Base-by-base conservation (phyloP, 1,140 invertebrate species). In the Hylaeus volcanicus region DNA sequence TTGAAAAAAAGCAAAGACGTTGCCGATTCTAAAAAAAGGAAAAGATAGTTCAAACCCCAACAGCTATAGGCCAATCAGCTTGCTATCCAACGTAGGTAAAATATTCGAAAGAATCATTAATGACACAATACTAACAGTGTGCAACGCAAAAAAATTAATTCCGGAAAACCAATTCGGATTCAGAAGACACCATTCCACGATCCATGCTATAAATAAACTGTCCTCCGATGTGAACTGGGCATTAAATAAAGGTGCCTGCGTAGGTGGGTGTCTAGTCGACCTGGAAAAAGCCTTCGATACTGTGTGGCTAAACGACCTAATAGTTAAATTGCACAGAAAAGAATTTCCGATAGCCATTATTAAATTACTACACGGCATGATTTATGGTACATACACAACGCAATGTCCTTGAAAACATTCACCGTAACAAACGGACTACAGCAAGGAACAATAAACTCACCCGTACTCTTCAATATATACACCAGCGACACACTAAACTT, bases 51-150 rank as follows among this genome's bases (percentile, higher is more conserved):
- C 58, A 3, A 11, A 14, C 5, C 79, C 85, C 1, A 43, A 48
- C 1, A 90, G 74, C 41, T 91, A 90, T 66, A 51, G 91, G 4
- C 90, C 91, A 12, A 92, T 92, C 15, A 91, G 88, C 63, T 71
- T 91, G 6, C 85, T 91, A 14, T 72, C 74, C 3, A 80, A 66
- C 15, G 11, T 90, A 9, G 75, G 84, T 11, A 91, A 91, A 85
- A 51, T 89, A 26, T 81, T 71, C 39, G 88, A 90, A 81, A 86
- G 53, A 65, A 65, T 88, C 0, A 81, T 88, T 45, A 64, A 81
- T 48, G 41, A 72, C 15, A 73, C 45, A 8, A 71, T 89, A 8
- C 26, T 37, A 14, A 1, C 12, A 2, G 56, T 39, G 11, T 79
- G 73, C 9, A 51, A 85, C 4, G 60, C 79, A 55, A 84, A 78